phyloP scores from a whole-genome alignment of 64 coral and sea anemone species.

The Orbicella faveolata region DNA sequence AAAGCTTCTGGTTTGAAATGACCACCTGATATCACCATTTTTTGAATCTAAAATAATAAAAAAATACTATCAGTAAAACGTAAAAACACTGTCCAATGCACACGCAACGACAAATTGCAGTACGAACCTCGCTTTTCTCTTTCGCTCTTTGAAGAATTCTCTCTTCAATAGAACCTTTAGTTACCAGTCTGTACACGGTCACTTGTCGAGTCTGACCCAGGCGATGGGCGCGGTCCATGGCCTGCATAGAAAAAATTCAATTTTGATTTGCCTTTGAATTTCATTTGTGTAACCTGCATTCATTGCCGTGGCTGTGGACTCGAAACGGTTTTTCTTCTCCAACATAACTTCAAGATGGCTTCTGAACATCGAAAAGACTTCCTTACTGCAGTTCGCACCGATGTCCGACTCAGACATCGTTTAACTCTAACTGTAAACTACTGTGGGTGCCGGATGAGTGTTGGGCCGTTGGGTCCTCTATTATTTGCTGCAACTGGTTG shows the following conservation, averaged over 20 bases:
- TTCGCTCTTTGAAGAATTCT: constrained; percentile 97
- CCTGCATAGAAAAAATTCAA: constrained; percentile 5
- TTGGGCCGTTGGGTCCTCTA: too few species aligned
- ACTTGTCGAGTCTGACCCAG: constrained; percentile 96
- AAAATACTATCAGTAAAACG: neutral
- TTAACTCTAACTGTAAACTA: too few species aligned
- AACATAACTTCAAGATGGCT: too few species aligned
- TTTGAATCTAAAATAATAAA: constrained; percentile 83
- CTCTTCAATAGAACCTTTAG: constrained; percentile 94
- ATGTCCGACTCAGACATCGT: too few species aligned
- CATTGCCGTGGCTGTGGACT: too few species aligned
- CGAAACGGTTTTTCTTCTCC: too few species aligned
- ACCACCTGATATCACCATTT: constrained; percentile 99
- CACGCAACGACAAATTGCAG: neutral
- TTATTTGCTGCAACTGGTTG: too few species aligned
- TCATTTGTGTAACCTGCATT: too few species aligned
- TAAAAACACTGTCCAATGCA: neutral
- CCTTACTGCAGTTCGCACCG: too few species aligned
- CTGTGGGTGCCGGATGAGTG: too few species aligned
- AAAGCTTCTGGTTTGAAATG: constrained; percentile 98
- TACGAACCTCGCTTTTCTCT: constrained; percentile 91
- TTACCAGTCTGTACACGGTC: constrained; percentile 92
- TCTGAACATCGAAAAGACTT: too few species aligned
- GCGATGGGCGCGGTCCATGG: constrained; percentile 97
- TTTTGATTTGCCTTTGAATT: too few species aligned